phyloP scores from a whole-genome alignment of 2,888 invertebrate genomes.

The Xestobium rufovillosum region DNA sequence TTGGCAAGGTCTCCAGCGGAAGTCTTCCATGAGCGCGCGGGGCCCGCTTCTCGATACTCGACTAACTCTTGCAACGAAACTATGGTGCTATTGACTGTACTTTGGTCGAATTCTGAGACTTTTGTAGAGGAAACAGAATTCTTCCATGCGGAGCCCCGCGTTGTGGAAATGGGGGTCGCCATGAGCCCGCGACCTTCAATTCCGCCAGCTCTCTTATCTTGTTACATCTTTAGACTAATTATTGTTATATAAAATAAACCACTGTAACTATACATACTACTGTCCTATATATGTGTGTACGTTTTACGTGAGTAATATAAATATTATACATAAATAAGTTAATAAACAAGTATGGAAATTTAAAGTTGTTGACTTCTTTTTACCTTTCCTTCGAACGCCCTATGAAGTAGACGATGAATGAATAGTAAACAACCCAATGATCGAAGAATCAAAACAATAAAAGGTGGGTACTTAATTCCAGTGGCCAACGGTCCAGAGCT shows the following conservation, averaged over 20 bases:
- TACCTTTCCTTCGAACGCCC: too few species aligned
- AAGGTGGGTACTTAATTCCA: too few species aligned
- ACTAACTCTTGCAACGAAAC: slow-evolving; percentile 43
- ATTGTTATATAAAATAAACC: slow-evolving; percentile 33
- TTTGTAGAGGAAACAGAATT: slow-evolving; percentile 9
- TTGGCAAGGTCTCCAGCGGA: slow-evolving; percentile 41
- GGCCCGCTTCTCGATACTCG: slow-evolving; percentile 31
- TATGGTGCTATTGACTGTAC: slow-evolving; percentile 44
- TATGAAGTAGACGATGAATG: too few species aligned
- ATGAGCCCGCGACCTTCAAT: slow-evolving; percentile 37
- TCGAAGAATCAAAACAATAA: too few species aligned
- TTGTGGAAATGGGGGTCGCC: slow-evolving; percentile 30
- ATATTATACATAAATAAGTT: slow-evolving; percentile 27
- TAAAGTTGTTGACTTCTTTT: slow-evolving; percentile 8
- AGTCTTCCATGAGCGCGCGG: slow-evolving; percentile 43
- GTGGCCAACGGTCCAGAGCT: too few species aligned
- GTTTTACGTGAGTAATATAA: slow-evolving; percentile 40
- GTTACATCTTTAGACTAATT: slow-evolving; percentile 40
- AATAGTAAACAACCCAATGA: too few species aligned
- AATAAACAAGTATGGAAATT: slow-evolving; percentile 26
- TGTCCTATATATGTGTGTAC: slow-evolving; percentile 44
- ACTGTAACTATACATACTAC: slow-evolving; percentile 38
- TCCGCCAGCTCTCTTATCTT: slow-evolving; percentile 37
- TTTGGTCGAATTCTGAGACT: slow-evolving; percentile 26
- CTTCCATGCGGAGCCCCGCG: slow-evolving; percentile 30